Evolutionary conservation across 2,797 vertebrate genomes (phyloP), one percentile per base, ranked within the genome.

Genomic region (Microcaecilia unicolor): DNA sequence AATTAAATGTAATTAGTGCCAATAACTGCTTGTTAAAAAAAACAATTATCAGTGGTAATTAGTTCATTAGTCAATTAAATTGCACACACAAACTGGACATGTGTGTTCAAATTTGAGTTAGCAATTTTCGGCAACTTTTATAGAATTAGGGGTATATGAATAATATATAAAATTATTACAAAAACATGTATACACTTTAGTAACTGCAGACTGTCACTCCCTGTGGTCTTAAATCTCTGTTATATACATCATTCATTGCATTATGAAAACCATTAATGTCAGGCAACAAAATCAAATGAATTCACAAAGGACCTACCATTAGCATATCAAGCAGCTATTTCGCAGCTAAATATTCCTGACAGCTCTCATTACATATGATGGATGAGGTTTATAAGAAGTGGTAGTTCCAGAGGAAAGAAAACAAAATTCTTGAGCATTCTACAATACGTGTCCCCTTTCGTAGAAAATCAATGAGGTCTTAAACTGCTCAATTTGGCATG

Each of bases 241-340:
- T 83, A 72, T 80, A 84, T 88, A 84, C 83, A 89, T 89, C 84
- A 87, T 88, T 92, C 86, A 91, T 92, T 88, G 91, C 81, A 89
- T 90, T 90, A 91, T 76, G 76, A 80, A 86, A 87, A 81, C 85
- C 84, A 92, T 93, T 93, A 90, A 84, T 84, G 88, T 88, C 84
- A 80, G 80, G 78, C 79, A 81, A 76, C 80, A 80, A 76, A 88
- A 82, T 76, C 80, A 83, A 86, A 79, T 81, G 83, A 90, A 91
- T 88, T 90, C 80, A 85, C 85, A 65, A 57, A 80, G 83, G 83
- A 62, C 72, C 74, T 64, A 67, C 72, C 64, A 83, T 89, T 86
- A 83, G 89, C 86, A 91, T 92, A 87, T 83, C 87, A 91, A 93
- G 79, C 78, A 84, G 80, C 60, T 63, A 65, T 84, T 88, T 82